Conservation (phyloP, 2,888 invertebrate species). For the Dryobotodes eremita region DNA sequence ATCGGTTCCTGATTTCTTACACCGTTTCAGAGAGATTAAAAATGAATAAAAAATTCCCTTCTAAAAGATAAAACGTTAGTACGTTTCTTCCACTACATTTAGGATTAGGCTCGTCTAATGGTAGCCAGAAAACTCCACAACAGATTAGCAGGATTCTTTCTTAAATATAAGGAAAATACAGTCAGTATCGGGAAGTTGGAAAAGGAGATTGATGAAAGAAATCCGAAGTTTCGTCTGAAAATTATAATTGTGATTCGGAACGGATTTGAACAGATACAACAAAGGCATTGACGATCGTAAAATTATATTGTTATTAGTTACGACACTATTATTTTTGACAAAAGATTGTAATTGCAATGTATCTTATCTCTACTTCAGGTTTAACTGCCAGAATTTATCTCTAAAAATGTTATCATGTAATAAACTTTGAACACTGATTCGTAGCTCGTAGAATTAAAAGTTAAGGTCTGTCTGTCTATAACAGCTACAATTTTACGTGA, state of each 20-base stretch:
- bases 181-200: neutral
- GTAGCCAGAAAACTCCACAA: slow-evolving; percentile 54
- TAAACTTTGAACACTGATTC: neutral
- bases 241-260: neutral
- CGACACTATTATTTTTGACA: neutral
- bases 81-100: slow-evolving; percentile 65
- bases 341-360: neutral
- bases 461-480: neutral
- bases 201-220: slow-evolving; percentile 14
- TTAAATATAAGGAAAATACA: slow-evolving; percentile 38
- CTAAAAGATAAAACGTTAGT: slow-evolving; percentile 61
- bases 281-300: neutral
- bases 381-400: neutral
- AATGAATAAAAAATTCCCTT: slow-evolving; percentile 65
- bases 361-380: neutral
- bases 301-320: neutral
- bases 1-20: slow-evolving; percentile 50
- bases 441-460: too few species aligned
- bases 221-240: neutral
- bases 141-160: slow-evolving; percentile 56
- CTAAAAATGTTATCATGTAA: neutral
- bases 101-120: slow-evolving; percentile 59
- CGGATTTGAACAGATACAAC: neutral
- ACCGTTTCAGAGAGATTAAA: slow-evolving; percentile 58
- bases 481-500: neutral